phyloP scores from a whole-genome alignment of 2,888 invertebrate genomes.

The Troglohyphantes excavatus region DNA sequence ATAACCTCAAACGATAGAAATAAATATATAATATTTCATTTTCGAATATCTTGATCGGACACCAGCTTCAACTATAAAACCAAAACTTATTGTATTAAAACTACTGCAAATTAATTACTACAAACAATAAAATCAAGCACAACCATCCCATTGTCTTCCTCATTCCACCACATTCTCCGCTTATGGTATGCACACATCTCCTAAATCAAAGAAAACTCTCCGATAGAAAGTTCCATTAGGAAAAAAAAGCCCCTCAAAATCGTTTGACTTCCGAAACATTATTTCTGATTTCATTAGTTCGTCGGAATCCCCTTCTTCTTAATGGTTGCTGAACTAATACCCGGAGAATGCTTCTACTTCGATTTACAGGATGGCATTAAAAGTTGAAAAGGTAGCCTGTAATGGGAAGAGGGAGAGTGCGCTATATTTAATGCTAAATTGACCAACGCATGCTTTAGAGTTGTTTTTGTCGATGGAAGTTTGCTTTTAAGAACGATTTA shows the following conservation, averaged over 20 bases:
- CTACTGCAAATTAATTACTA: too few relatives aligned
- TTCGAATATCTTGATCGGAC: too few relatives aligned
- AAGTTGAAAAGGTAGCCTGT: constrained; percentile 19
- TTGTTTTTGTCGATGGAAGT: neutral
- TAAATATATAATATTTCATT: too few relatives aligned
- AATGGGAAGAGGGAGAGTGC: neutral
- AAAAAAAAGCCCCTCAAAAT: constrained; percentile 33
- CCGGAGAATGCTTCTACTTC: constrained; percentile 3
- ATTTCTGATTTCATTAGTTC: constrained; percentile 63
- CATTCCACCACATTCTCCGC: too few relatives aligned
- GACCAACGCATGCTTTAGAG: constrained; percentile 8
- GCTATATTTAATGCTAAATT: constrained; percentile 17
- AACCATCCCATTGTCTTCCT: too few relatives aligned
- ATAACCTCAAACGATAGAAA: too few relatives aligned
- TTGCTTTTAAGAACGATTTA: neutral
- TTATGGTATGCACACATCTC: neutral
- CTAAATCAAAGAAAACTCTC: neutral
- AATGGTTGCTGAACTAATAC: constrained; percentile 52
- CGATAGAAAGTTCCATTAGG: constrained; percentile 21
- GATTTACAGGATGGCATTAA: constrained; percentile 50
- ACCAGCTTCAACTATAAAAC: too few relatives aligned
- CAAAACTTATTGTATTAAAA: too few relatives aligned
- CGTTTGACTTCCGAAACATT: constrained; percentile 51
- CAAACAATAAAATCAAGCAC: too few relatives aligned
- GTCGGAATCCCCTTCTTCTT: constrained; percentile 20